phyloP scores from a whole-genome alignment of 2,797 vertebrate species.

The Trachops cirrhosus region DNA sequence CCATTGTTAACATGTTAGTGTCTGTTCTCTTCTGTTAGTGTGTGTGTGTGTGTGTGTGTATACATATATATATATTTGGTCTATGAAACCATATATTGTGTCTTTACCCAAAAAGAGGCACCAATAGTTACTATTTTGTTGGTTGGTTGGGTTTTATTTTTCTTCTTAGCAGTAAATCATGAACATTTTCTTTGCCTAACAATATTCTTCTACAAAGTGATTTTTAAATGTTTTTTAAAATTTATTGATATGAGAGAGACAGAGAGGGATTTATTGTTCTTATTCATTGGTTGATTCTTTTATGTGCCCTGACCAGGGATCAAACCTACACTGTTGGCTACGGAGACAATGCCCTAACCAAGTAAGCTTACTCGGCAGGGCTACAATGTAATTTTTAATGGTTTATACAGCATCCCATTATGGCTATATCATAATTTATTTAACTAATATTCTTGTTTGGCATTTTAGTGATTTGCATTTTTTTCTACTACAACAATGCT shows the following conservation, averaged over 20 bases:
- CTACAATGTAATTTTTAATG: neutral
- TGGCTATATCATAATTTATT: neutral
- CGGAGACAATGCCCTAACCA: neutral
- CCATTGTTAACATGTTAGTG: neutral
- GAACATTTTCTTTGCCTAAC: neutral
- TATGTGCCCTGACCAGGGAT: neutral
- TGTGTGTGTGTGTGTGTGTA: no score
- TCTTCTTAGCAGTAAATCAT: neutral
- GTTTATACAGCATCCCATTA: neutral
- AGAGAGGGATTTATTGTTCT: neutral
- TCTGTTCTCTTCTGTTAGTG: neutral
- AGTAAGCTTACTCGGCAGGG: neutral
- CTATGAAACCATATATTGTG: neutral
- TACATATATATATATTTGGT: no score
- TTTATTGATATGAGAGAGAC: neutral
- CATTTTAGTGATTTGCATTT: neutral
- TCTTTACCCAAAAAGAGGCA: neutral
- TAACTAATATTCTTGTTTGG: slow-evolving; percentile 11
- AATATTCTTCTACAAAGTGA: neutral
- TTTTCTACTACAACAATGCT: neutral
- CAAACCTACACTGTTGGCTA: neutral
- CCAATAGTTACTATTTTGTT: neutral
- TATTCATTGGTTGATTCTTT: neutral
- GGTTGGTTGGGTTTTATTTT: neutral
- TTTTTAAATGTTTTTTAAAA: neutral